Percentiles rank a stretch among this genome's conserved stretches.
Conservation (phyloP, 2,113 vertebrate genomes). For the Thymallus thymallus region DNA sequence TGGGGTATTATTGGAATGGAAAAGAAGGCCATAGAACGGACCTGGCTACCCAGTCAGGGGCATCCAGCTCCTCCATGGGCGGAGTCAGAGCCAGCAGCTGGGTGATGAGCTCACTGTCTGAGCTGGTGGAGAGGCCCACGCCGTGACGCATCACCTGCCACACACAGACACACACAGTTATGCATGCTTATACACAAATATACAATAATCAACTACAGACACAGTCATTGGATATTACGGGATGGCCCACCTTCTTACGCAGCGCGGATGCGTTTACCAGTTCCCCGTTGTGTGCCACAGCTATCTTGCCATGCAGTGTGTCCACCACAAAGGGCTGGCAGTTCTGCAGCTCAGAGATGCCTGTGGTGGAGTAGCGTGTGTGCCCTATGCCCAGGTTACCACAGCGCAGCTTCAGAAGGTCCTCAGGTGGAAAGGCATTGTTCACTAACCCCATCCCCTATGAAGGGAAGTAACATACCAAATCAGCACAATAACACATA, state of each 20-base stretch:
- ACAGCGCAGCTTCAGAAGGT: constrained; percentile 85
- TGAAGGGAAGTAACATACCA: neutral
- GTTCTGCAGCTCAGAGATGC: constrained; percentile 93
- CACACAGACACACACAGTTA: constrained; percentile 14
- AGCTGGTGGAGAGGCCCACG: constrained; percentile 92
- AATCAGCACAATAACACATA: neutral
- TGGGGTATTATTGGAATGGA: too few relatives aligned
- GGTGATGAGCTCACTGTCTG: constrained; percentile 96
- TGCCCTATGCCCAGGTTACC: constrained; percentile 96
- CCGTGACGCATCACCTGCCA: constrained; percentile 91
- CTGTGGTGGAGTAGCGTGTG: constrained; percentile 93
- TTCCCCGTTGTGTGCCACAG: constrained; percentile 96
- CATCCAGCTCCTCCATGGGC: constrained; percentile 86
- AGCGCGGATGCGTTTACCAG: constrained; percentile 85
- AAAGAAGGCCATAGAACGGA: constrained; percentile 48
- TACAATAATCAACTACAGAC: neutral
- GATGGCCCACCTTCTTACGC: constrained; percentile 80
- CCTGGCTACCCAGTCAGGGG: constrained; percentile 96
- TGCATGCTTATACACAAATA: neutral
- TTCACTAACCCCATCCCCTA: constrained; percentile 97
- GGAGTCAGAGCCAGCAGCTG: constrained; percentile 95
- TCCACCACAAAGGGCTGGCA: constrained; percentile 98
- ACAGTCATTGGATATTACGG: neutral
- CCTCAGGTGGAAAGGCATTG: constrained; percentile 86
- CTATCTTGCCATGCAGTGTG: constrained; percentile 94